Base-by-base conservation (phyloP, 2,113 vertebrate species). In the Indri indri region DNA sequence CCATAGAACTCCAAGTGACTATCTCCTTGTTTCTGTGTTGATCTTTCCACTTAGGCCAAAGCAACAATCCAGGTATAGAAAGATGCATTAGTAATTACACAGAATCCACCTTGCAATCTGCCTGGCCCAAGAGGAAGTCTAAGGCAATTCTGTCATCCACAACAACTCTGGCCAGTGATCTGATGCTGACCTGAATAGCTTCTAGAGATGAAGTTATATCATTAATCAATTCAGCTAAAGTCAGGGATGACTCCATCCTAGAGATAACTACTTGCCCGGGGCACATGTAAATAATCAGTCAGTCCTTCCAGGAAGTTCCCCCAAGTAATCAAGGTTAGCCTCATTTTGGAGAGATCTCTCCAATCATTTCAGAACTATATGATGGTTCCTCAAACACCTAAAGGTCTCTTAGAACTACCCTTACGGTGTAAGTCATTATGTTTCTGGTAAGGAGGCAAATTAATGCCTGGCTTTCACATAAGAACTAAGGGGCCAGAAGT, bases 1-100 rank as follows among this genome's bases (percentile, higher is more conserved):
- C 47, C 54, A 63, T 13, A 88, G n/a, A 88, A 88, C 93, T 79
- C 2, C 23, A 88, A 47, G 6, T 11, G 22, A 17, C 40, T 95
- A 97, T 92, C 81, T 95, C 57, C 59, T 68, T 81, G n/a, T 84
- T 71, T 92, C 57, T 91, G 11, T 90, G 82, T 6, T 85, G 77
- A 90, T 20, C 37, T 89, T 88, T 84, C 57, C 71, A 82, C 59
- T 65, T 61, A 86, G 50, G 74, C 73, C 11, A 61, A 97, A 88
- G 37, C 16, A 90, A 47, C 47, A 88, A 93, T 86, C 40, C 25
- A 91, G 22, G 18, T n/a, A 94, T 3, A 89, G 50, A 50, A 68
- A 23, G 25, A 52, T 30, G 22, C 61, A 71, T 74, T n/a, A 79
- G 20, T 45, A 94, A 82, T 74, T 82, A 92, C 13, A 97, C 5